Evolutionary conservation across 2,797 vertebrate species (phyloP).

Genomic region (Fringilla coelebs): DNA sequence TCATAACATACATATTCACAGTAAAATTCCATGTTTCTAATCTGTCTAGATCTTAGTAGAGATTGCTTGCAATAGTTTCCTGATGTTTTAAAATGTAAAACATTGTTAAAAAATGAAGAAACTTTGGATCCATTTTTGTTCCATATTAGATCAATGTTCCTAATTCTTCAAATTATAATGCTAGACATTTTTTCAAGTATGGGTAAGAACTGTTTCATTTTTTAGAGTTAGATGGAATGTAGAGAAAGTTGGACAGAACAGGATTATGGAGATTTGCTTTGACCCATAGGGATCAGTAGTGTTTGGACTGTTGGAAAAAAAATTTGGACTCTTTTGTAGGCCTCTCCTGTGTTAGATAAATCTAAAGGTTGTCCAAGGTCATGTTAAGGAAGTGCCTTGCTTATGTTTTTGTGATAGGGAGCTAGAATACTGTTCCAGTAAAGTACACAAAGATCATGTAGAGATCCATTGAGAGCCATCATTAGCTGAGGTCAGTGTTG

Average conservation of each 20-base stretch:
- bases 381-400: background rate
- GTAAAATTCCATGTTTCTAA: background rate
- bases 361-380: background rate
- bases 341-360: background rate
- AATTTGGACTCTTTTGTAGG: background rate
- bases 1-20: background rate
- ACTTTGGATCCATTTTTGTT: background rate
- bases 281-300: background rate
- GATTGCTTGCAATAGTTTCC: background rate
- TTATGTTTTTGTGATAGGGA: background rate
- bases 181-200: background rate
- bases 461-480: background rate
- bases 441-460: background rate
- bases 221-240: background rate
- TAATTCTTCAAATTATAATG: background rate
- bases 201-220: background rate
- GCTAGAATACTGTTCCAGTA: background rate
- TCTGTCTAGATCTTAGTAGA: background rate
- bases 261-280: background rate
- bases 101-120: background rate
- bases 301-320: background rate
- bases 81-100: background rate
- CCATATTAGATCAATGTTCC: background rate
- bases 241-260: background rate
- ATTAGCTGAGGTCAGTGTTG: background rate